phyloP scores from a whole-genome alignment of 2,888 invertebrate species.

The Epirrhoe tristata region DNA sequence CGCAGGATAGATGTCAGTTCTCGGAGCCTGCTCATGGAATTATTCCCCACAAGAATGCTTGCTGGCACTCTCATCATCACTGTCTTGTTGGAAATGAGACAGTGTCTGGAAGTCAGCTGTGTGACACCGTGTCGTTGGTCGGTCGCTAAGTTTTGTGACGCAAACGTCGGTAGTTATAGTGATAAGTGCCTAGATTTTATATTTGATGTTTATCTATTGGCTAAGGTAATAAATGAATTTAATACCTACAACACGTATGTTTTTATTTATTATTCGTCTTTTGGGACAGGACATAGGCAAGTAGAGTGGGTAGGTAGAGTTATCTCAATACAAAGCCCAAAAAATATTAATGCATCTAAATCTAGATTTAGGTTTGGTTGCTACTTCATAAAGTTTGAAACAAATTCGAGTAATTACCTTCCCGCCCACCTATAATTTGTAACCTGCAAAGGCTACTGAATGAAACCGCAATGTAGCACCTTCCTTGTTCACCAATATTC shows the following conservation, averaged over 20 bases:
- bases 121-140: constrained; percentile 14
- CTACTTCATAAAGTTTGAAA: too few relatives aligned
- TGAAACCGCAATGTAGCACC: too few relatives aligned
- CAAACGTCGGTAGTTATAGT: constrained; percentile 18
- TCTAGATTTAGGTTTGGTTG: too few relatives aligned
- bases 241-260: background rate
- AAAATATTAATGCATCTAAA: too few relatives aligned
- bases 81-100: constrained; percentile 28
- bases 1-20: constrained; percentile 39
- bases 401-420: too few relatives aligned
- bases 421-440: too few relatives aligned
- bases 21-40: constrained; percentile 44
- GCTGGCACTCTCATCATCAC: constrained; percentile 22
- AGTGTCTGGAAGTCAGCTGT: constrained; percentile 24
- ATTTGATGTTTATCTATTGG: background rate
- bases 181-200: constrained; percentile 9
- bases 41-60: constrained; percentile 38
- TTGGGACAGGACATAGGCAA: background rate
- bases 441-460: too few relatives aligned
- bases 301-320: background rate
- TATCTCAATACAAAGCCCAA: too few relatives aligned
- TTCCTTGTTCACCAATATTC: too few relatives aligned
- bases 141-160: constrained; percentile 17
- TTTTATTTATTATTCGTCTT: background rate
- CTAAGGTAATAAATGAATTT: background rate